Percentiles rank a stretch among this genome's conserved stretches.
Conservation (phyloP, 2,888 invertebrate genomes). For the Oxystoma pomonae region DNA sequence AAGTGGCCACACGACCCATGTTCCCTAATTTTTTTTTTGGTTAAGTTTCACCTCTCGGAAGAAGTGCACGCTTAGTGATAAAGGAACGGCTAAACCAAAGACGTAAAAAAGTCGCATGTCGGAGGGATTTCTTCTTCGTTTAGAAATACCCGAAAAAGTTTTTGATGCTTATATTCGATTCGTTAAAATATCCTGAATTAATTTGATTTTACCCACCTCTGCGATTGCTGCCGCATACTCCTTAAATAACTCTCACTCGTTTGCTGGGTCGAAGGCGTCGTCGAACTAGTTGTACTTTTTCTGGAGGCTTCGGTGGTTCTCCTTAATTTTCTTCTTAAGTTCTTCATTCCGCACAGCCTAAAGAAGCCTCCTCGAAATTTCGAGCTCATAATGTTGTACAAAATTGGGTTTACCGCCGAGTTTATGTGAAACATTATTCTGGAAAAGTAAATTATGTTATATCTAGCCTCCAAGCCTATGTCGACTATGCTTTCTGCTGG, state of each 20-base stretch:
- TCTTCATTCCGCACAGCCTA: constrained; percentile 55
- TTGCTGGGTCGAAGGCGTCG: constrained; percentile 58
- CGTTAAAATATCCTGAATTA: too few species aligned
- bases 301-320: constrained; percentile 53
- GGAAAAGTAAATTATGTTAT: constrained; percentile 78
- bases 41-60: too few species aligned
- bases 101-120: too few species aligned
- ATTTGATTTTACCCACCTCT: constrained; percentile 10
- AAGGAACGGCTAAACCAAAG: too few species aligned
- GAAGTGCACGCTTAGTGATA: too few species aligned
- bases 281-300: constrained; percentile 56
- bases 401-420: constrained; percentile 86
- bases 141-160: too few species aligned
- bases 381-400: constrained; percentile 89
- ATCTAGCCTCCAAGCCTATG: constrained; percentile 68
- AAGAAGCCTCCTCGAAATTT: constrained; percentile 83
- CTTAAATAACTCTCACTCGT: constrained; percentile 61
- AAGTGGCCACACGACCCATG: too few species aligned
- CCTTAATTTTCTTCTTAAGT: constrained; percentile 40
- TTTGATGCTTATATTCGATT: too few species aligned
- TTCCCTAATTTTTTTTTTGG: too few species aligned
- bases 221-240: constrained; percentile 49
- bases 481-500: constrained; percentile 54
- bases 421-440: constrained; percentile 86
- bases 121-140: too few species aligned